Conservation (phyloP, 2,888 invertebrate genomes). For the Formica aserva region DNA sequence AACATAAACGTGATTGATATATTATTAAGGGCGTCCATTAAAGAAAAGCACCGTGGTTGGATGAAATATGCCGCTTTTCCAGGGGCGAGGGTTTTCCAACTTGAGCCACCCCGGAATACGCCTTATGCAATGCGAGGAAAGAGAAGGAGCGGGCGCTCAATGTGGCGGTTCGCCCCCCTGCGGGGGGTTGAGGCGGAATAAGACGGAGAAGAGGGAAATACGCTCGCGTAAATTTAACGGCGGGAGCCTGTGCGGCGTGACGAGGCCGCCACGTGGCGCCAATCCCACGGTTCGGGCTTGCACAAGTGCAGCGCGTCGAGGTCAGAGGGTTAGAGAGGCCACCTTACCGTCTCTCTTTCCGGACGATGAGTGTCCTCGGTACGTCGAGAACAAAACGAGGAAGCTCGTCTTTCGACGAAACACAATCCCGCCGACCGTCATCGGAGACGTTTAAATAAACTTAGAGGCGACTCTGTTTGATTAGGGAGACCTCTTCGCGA, state of each 20-base stretch:
- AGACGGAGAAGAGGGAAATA: conserved; percentile 70
- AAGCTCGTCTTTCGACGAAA: conserved; percentile 54
- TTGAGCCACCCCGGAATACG: conserved; percentile 54
- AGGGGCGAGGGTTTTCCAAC: conserved; percentile 67
- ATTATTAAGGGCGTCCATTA: conserved; percentile 83
- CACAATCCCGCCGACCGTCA: conserved; percentile 52
- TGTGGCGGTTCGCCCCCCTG: conserved; percentile 52
- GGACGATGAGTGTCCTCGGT: conserved; percentile 33
- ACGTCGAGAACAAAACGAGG: conserved; percentile 15
- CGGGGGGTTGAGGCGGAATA: conserved; percentile 60
- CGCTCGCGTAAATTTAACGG: conserved; percentile 73
- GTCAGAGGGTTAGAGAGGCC: conserved; percentile 73
- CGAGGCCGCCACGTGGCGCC: conserved; percentile 79
- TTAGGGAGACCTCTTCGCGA: conserved; percentile 39
- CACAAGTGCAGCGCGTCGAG: conserved; percentile 80
- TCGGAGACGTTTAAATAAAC: conserved; percentile 53
- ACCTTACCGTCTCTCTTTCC: conserved; percentile 14
- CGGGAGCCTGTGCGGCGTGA: conserved; percentile 46
- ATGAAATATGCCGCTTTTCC: conserved; percentile 80
- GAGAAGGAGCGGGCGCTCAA: conserved; percentile 56
- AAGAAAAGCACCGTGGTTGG: conserved; percentile 77
- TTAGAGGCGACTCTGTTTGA: conserved; percentile 43
- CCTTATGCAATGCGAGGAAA: conserved; percentile 63
- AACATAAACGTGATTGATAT: conserved; percentile 83
- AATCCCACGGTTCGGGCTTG: conserved; percentile 80